These are phyloP conservation scores for Benitochromis conjunctus DNA, from an alignment of 2,113 vertebrate genomes.

Conservation along the genomic window DNA sequence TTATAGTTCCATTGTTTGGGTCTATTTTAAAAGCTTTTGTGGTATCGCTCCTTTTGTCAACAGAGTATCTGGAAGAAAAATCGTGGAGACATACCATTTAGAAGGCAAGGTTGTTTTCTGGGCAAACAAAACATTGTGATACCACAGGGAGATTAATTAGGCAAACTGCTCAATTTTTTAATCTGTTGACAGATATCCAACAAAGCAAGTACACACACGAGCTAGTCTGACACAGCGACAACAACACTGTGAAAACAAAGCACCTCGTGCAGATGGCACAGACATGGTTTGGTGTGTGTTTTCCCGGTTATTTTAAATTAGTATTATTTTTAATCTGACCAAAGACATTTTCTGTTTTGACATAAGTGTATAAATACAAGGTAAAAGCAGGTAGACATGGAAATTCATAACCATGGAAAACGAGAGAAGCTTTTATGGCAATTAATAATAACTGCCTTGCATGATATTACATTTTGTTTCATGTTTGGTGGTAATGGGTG, in stretches of 20 bases:
- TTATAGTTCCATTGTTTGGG: constrained; percentile 83
- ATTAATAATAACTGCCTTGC: neutral
- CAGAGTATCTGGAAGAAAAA: constrained; percentile 79
- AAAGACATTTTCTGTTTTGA: neutral
- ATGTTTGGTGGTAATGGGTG: neutral
- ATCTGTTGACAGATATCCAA: constrained; percentile 46
- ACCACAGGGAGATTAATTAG: constrained; percentile 53
- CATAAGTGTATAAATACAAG: neutral
- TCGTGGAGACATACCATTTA: constrained; percentile 24
- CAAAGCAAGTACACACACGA: constrained; percentile 19
- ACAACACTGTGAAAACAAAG: neutral
- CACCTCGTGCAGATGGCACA: neutral
- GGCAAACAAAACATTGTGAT: constrained; percentile 29
- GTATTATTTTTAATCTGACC: neutral
- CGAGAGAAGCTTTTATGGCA: neutral
- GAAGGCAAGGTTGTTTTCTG: constrained; percentile 39
- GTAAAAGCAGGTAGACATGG: neutral
- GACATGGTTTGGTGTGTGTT: neutral
- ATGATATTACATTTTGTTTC: neutral
- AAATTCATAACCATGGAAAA: neutral
- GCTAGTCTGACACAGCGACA: neutral
- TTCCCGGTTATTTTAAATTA: neutral
- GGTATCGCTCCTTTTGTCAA: constrained; percentile 65
- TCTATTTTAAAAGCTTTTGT: constrained; percentile 80
- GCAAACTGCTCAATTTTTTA: constrained; percentile 41